These are phyloP conservation scores for Piaya cayana DNA, from an alignment of 2,113 vertebrate species.

Conservation along the genomic window DNA sequence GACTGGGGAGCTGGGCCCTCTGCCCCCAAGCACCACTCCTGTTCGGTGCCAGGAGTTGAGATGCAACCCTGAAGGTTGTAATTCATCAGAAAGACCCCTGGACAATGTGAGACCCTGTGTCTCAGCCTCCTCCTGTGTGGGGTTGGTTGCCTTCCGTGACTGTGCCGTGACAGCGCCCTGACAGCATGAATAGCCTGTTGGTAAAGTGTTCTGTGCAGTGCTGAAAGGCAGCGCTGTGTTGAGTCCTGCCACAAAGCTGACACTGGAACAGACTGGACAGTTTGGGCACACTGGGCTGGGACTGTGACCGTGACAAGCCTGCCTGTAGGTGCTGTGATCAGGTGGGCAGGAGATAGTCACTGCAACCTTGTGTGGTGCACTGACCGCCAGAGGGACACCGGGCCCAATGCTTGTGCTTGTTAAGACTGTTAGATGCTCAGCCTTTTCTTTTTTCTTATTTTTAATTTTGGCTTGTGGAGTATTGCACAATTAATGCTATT, in stretches of 20 bases:
- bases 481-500: background rate
- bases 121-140: background rate
- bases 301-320: background rate
- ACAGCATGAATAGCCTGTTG: accelerated
- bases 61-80: accelerated
- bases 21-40: background rate
- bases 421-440: background rate
- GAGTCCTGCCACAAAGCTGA: background rate
- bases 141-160: background rate
- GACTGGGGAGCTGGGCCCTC: too few relatives aligned
- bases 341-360: background rate
- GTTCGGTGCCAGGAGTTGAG: background rate
- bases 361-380: background rate
- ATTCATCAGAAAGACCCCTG: accelerated
- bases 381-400: background rate
- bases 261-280: background rate
- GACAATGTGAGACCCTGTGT: accelerated
- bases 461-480: background rate
- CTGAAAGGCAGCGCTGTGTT: background rate
- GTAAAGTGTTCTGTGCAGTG: accelerated
- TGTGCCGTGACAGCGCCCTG: accelerated
- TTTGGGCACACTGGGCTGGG: accelerated
- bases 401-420: background rate
- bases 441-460: background rate
- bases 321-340: accelerated